Percentiles rank a stretch among this genome's conserved stretches.
Evolutionary conservation across 37 sponge, comb jelly and placozoan genomes (phyloP).

Genomic region (Haliclona indistincta): DNA sequence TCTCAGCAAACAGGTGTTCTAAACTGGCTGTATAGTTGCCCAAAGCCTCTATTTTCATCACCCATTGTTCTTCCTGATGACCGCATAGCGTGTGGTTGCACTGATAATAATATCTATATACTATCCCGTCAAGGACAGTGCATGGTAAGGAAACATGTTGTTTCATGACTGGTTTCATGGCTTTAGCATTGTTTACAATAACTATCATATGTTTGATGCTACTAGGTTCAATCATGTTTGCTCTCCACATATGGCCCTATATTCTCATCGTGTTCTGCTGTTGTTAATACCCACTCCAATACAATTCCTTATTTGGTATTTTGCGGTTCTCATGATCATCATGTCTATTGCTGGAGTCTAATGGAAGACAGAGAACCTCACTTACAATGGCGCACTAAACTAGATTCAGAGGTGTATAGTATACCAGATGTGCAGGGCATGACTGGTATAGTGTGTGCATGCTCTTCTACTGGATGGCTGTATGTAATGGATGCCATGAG

Average conservation of each 20-base stretch:
- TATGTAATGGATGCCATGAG: slow-evolving; percentile 13
- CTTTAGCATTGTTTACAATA: too few relatives aligned
- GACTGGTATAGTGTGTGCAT: slow-evolving; percentile 23
- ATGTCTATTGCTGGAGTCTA: slow-evolving; percentile 66
- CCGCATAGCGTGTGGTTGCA: slow-evolving; percentile 28
- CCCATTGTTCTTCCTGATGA: slow-evolving; percentile 44
- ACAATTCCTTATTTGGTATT: not conserved
- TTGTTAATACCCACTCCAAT: not conserved
- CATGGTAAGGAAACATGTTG: slow-evolving; percentile 22
- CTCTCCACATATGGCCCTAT: slow-evolving; percentile 19
- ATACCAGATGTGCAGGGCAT: slow-evolving; percentile 29
- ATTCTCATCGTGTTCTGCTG: slow-evolving; percentile 48
- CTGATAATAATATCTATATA: slow-evolving; percentile 30
- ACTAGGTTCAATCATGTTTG: too few relatives aligned
- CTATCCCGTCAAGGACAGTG: slow-evolving; percentile 18
- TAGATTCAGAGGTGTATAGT: slow-evolving; percentile 57
- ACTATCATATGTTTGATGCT: too few relatives aligned
- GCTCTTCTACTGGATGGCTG: slow-evolving; percentile 33
- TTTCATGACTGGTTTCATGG: too few relatives aligned
- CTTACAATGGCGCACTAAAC: not conserved
- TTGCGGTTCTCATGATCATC: slow-evolving; percentile 63
- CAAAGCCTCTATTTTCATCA: slow-evolving; percentile 73
- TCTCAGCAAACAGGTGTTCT: slow-evolving; percentile 44
- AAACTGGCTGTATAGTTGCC: slow-evolving; percentile 45
- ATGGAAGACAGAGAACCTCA: slow-evolving; percentile 33